Conservation (phyloP, 92 coral and sea anemone genomes). For the Actinostola sp. region DNA sequence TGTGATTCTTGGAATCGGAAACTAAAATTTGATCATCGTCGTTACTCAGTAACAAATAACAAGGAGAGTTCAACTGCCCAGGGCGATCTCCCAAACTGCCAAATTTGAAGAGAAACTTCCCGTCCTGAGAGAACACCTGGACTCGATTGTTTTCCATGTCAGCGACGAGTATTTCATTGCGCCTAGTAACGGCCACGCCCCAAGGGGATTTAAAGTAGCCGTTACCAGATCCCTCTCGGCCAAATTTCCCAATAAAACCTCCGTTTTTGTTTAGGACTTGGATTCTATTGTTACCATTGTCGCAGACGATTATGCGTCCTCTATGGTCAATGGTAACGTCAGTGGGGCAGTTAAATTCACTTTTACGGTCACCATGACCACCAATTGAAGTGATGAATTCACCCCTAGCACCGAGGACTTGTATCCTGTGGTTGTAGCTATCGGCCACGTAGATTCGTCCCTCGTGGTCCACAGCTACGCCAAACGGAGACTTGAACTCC, state of each 20-base stretch:
- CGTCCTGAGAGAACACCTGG: constrained; percentile 87
- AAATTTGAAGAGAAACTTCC: constrained; percentile 85
- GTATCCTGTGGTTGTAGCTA: constrained; percentile 96
- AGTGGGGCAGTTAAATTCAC: constrained; percentile 98
- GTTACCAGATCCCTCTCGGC: constrained; percentile 95
- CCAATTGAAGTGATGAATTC: constrained; percentile 88
- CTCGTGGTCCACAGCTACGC: constrained; percentile 84
- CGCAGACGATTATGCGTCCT: constrained; percentile 91
- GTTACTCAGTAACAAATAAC: constrained; percentile 78
- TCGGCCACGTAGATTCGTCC: constrained; percentile 94
- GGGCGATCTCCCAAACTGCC: constrained; percentile 86
- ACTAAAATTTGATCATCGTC: constrained; percentile 87
- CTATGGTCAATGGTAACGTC: constrained; percentile 88
- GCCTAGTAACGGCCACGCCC: constrained; percentile 91
- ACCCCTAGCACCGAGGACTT: constrained; percentile 88
- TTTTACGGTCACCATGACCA: constrained; percentile 94
- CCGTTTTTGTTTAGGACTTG: constrained; percentile 91
- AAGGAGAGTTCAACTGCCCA: constrained; percentile 91
- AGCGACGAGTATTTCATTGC: constrained; percentile 87
- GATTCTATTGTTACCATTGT: constrained; percentile 93
- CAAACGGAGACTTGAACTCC: constrained; percentile 98
- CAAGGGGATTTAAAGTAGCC: constrained; percentile 98
- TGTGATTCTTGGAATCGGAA: constrained; percentile 96
- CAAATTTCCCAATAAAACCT: constrained; percentile 95
- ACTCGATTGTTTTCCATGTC: constrained; percentile 98